Evolutionary conservation across 2,113 vertebrate genomes (phyloP), one percentile per base, ranked within the genome.

Genomic region (Etheostoma cragini): DNA sequence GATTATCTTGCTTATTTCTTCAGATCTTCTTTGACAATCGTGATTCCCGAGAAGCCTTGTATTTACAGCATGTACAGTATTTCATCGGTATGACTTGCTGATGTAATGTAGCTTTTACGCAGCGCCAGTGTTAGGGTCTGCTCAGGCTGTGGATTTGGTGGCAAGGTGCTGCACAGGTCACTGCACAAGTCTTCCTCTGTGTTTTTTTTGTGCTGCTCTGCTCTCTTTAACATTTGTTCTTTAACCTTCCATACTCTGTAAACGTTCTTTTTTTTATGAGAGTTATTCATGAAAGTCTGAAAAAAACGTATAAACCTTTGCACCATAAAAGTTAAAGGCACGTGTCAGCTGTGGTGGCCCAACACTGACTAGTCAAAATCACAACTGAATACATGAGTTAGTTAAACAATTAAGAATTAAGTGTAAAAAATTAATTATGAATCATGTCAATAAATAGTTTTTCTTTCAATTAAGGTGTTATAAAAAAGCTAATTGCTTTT

Each of bases 51-150:
- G 38, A 84, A 63, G 72, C 35, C 0, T 53, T 86, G 22, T 76
- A 68, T 77, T 65, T 77, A 24, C 50, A 47, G 38, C 79, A 72
- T 53, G 2, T 12, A 74, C 74, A 61, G 42, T 80, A 24, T 76
- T 53, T 72, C 80, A 38, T 63, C 56, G 26, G 15, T 46, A 57
- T 50, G 35, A 54, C 46, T 76, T 66, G 14, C 19, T 60, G 57
- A 33, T 6, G 8, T 47, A 67, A 17, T 58, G 1, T 69, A 52
- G 46, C 35, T 19, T 81, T 42, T n/a, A 56, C 67, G 33, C 67
- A 6, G 19, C 49, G 10, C 11, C 14, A 16, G 46, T n/a, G 21
- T 64, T 15, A 16, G 16, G 1, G 0, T 71, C 13, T 63, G 11
- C 17, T 65, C 52, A 8, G 33, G 60, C 49, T 26, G 26, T 46